Base-by-base conservation (phyloP, 2,797 vertebrate species). In the Lepilemur septentrionalis region DNA sequence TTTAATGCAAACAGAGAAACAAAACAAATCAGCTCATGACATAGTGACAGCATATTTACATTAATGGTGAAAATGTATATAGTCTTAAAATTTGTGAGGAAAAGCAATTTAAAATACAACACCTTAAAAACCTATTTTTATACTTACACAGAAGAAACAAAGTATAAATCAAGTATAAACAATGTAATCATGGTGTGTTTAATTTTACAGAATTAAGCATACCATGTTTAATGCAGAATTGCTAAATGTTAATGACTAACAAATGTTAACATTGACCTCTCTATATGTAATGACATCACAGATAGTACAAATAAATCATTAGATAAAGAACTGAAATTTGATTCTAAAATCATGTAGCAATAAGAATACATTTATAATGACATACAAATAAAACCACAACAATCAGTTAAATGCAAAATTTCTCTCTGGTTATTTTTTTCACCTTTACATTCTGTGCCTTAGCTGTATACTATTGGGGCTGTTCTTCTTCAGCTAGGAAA, bases 11-110 rank as follows among this genome's bases (percentile, higher is more conserved):
- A 63, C n/a, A 90, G 69, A 85, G 82, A 72, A 96, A 96, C 95
- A 97, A 98, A 18, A 97, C 41, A 97, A 96, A 96, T 22, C 93
- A 98, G 63, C 52, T 94, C 23, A 25, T 96, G 69, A 84, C 50
- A 78, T 9, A 55, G n/a, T 93, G 55, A 80, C 32, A 85, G 20
- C 5, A 79, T 79, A 78, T 88, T 93, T 73, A 88, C 30, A 90
- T 85, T 28, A 78, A 89, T 72, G 25, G 57, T 52, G 20, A 93
- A 94, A 61, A 61, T 96, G 61, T 50, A 48, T 13, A 1, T 22
- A 92, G 30, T 95, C 28, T 86, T 90, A 59, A 95, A 86, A 81
- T 89, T 79, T 88, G 7, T 61, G 69, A 92, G 48, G 30, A 79
- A 48, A 86, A 95, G 94, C 32, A 86, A 79, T 93, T 97, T 94